Evolutionary conservation across 2,797 vertebrate species (phyloP), one percentile per base, ranked within the genome.

Genomic region (Macroramphosus scolopax): DNA sequence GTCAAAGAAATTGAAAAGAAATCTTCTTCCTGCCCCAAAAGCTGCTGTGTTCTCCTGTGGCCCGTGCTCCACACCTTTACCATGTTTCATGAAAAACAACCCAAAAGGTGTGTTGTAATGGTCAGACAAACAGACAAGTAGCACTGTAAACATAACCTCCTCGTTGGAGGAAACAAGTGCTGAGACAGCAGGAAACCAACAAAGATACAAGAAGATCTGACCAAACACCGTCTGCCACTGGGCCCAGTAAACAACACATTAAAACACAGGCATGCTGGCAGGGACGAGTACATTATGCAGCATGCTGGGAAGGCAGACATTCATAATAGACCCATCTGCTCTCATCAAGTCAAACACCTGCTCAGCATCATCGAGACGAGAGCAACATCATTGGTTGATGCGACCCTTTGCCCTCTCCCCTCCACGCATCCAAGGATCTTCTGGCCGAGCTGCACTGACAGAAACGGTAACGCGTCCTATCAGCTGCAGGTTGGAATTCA

Each of bases 261-360:
- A 72, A 84, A 73, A 70, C 78, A 30, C 48, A 22, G 66, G 50
- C 59, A 28, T 44, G 62, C 72, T 74, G 45, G 75, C 59, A 63
- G 63, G 49, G 58, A 61, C 57, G 28, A 17, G 48, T 53, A 56
- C 65, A 62, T 68, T 38, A 33, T 30, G 68, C 54, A 42, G 59
- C 68, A 71, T 35, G 56, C 63, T 51, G 75, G 38, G 60, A 62
- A 64, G 43, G 49, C 64, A 75, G 60, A 74, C 51, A 50, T 47
- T 65, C 65, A 78, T 78, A 78, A 79, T 75, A 65, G 73, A 66
- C 52, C 80, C 80, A 81, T 79, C 73, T 81, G 84, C 51, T 77
- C 71, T 38, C 59, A 65, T 73, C 65, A 77, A 81, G 65, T 60
- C 69, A 75, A 70, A 80, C 81, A 83, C 77, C 78, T 82, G 78